A percentile compares a stretch with the other conserved stretches of the same genome.
Evolutionary conservation across 2,113 vertebrate species (phyloP).

Genomic region (Bungarus multicinctus): DNA sequence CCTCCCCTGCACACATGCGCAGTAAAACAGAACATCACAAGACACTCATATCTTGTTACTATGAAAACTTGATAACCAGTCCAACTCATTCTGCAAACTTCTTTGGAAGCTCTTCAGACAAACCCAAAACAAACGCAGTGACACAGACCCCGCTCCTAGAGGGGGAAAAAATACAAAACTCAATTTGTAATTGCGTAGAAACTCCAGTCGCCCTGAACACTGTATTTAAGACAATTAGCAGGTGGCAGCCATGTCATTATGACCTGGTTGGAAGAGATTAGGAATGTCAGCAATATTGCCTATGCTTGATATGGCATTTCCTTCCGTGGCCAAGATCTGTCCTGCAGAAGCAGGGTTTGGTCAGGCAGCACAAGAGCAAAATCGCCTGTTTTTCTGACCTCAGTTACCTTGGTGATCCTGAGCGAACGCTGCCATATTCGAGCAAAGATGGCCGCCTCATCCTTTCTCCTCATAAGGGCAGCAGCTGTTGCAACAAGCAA

Average conservation of each 20-base stretch:
- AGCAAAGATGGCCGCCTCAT: background rate
- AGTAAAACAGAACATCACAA: too few species aligned
- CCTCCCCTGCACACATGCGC: too few species aligned
- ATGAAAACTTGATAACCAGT: too few species aligned
- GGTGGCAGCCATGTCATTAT: background rate
- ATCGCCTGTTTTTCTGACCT: background rate
- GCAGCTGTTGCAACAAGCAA: constrained; percentile 18
- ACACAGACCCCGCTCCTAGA: background rate
- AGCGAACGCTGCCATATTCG: background rate
- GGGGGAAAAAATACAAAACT: background rate
- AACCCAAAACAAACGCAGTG: too few species aligned
- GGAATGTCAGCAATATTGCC: too few species aligned
- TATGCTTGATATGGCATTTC: background rate
- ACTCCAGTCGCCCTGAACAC: background rate
- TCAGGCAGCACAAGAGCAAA: background rate
- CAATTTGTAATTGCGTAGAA: background rate
- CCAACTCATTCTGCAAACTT: too few species aligned
- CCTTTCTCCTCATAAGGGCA: background rate
- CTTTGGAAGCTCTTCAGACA: too few species aligned
- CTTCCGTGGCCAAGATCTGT: background rate
- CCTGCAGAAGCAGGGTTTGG: background rate
- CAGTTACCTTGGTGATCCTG: background rate
- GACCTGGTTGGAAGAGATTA: background rate
- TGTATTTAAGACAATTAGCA: background rate
- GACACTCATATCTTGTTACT: too few species aligned